These are phyloP conservation scores for Netelia fuscicornis DNA, from an alignment of 2,888 invertebrate genomes.

Conservation along the genomic window DNA sequence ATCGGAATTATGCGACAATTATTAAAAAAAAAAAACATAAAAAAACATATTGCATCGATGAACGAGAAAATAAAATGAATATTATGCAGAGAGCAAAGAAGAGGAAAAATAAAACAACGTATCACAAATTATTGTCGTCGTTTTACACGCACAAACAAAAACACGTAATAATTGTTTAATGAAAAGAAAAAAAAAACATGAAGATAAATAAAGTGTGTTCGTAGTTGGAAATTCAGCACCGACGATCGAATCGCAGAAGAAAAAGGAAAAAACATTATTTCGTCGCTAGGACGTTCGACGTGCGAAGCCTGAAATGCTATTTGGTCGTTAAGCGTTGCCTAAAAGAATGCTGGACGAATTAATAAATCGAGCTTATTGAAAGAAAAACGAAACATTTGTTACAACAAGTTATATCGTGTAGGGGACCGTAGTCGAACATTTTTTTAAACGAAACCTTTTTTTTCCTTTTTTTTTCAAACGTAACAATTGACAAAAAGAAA, in stretches of 20 bases:
- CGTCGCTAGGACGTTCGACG: conserved; percentile 44
- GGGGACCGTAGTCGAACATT: conserved; percentile 44
- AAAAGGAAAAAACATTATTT: conserved; percentile 33
- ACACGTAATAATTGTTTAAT: conserved; percentile 20
- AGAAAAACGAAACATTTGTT: conserved; percentile 48
- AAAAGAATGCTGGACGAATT: conserved; percentile 63
- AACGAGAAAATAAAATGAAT: conserved; percentile 2
- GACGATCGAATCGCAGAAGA: conserved; percentile 65
- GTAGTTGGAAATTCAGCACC: conserved; percentile 65
- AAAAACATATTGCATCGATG: not conserved
- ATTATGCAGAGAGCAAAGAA: not conserved
- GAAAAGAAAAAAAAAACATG: conserved; percentile 31
- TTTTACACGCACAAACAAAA: conserved; percentile 40
- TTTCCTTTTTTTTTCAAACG: conserved; percentile 44
- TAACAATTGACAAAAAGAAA: conserved; percentile 20
- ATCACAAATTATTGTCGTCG: conserved; percentile 31
- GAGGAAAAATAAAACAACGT: conserved; percentile 4
- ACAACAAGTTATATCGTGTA: conserved; percentile 63
- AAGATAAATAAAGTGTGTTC: conserved; percentile 60
- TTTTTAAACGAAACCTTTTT: conserved; percentile 8
- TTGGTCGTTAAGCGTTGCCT: conserved; percentile 50
- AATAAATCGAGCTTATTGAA: conserved; percentile 68
- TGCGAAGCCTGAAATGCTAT: conserved; percentile 22
- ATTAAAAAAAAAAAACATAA: conserved; percentile 26
- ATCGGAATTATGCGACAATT: conserved; percentile 39